These are phyloP conservation scores for Argyrosomus japonicus DNA, from an alignment of 2,113 vertebrate species.

Conservation along the genomic window DNA sequence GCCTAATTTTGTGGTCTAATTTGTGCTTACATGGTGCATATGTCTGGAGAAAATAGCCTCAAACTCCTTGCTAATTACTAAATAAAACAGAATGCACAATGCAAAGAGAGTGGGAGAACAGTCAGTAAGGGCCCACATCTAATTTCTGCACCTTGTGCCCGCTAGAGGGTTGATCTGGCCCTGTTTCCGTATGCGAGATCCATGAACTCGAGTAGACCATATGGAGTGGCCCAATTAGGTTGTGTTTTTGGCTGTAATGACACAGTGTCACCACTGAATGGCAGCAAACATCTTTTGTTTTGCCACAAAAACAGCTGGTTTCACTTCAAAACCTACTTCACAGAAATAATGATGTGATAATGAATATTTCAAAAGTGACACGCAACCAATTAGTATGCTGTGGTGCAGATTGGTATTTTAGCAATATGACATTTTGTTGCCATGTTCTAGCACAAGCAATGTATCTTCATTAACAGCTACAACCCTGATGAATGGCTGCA, in stretches of 20 bases:
- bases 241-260: conserved; percentile 41
- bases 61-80: not conserved
- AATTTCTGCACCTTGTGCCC: too few species aligned
- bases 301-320: not conserved
- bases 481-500: not conserved
- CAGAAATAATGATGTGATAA: not conserved
- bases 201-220: not conserved
- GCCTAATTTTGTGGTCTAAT: not conserved
- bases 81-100: not conserved
- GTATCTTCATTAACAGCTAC: not conserved
- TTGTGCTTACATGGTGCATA: not conserved
- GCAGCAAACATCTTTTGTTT: conserved; percentile 48
- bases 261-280: conserved; percentile 41
- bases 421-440: not conserved
- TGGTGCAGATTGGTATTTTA: not conserved
- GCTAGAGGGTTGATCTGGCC: not conserved
- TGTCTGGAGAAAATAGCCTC: not conserved
- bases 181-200: not conserved
- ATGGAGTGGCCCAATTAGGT: not conserved
- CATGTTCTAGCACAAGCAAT: not conserved
- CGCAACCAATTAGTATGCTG: not conserved
- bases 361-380: not conserved
- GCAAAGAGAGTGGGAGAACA: not conserved
- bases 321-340: not conserved
- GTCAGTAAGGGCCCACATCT: not conserved